Conservation (phyloP, 64 coral and sea anemone genomes). For the Actinia tenebrosa region DNA sequence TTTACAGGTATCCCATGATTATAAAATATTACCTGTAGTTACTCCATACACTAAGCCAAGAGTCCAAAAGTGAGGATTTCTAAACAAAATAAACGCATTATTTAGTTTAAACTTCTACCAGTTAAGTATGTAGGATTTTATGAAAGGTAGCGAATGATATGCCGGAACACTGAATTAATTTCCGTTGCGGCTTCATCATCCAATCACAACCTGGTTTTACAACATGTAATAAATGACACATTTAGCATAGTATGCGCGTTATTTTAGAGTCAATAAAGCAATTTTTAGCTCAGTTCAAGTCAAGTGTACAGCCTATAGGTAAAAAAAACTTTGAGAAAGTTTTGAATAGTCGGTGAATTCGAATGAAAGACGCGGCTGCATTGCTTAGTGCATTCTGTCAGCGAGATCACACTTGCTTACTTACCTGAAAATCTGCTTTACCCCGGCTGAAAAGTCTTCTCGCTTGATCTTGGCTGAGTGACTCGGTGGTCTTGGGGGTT, state of each 20-base stretch:
- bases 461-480: slow-evolving; percentile 65
- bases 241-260: too few relatives aligned
- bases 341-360: background rate
- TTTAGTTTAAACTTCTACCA: background rate
- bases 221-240: too few relatives aligned
- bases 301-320: too few relatives aligned
- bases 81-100: background rate
- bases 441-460: slow-evolving; percentile 86
- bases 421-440: slow-evolving; percentile 72
- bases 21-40: slow-evolving; percentile 66
- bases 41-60: slow-evolving; percentile 85
- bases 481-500: slow-evolving; percentile 84
- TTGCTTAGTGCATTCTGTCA: background rate
- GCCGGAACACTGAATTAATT: background rate
- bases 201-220: background rate
- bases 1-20: background rate
- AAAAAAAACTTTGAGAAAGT: background rate
- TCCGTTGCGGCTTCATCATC: background rate
- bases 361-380: background rate
- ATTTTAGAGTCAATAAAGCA: too few relatives aligned
- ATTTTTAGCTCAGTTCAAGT: too few relatives aligned
- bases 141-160: background rate
- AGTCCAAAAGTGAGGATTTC: slow-evolving; percentile 92
- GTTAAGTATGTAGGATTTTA: too few relatives aligned
- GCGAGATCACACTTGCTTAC: background rate